Evolutionary conservation across 2,888 invertebrate species (phyloP).

Genomic region (Cephus rjabovi): DNA sequence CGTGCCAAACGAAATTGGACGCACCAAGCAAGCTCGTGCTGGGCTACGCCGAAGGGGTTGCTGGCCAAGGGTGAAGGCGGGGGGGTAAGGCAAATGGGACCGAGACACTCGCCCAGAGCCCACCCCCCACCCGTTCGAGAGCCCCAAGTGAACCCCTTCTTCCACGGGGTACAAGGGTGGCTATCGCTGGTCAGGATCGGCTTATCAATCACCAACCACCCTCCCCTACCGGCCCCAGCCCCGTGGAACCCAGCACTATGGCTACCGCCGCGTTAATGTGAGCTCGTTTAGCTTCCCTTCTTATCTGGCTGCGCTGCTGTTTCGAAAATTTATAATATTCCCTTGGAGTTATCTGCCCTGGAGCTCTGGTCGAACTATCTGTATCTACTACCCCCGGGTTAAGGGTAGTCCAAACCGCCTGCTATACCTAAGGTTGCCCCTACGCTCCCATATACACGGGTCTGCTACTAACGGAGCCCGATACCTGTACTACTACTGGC

Average conservation of each 20-base stretch:
- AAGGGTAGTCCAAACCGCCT: not conserved
- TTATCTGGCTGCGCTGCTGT: conserved; percentile 44
- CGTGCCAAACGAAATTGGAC: conserved; percentile 46
- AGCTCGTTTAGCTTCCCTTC: conserved; percentile 49
- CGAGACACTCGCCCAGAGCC: conserved; percentile 19
- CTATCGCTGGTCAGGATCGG: conserved; percentile 49
- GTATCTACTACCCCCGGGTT: not conserved
- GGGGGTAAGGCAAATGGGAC: conserved; percentile 25
- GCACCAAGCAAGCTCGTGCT: conserved; percentile 15
- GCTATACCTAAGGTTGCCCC: not conserved
- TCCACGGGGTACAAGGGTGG: conserved; percentile 24
- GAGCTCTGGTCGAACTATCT: not conserved
- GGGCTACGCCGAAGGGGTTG: not conserved
- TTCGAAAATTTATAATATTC: conserved; percentile 52
- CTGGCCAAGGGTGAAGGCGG: conserved; percentile 7
- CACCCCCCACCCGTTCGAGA: conserved; percentile 22
- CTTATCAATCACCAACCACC: conserved; percentile 51
- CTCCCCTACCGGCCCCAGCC: not conserved
- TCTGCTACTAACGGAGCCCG: not conserved
- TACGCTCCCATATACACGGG: not conserved
- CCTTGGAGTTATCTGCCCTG: conserved; percentile 32
- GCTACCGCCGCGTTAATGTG: conserved; percentile 42
- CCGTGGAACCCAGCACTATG: not conserved
- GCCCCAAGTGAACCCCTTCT: conserved; percentile 16
- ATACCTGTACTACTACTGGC: not conserved